A percentile compares a stretch with the other conserved stretches of the same genome.
phyloP scores from a whole-genome alignment of 2,113 vertebrate genomes.

The Haliaeetus leucogaster region DNA sequence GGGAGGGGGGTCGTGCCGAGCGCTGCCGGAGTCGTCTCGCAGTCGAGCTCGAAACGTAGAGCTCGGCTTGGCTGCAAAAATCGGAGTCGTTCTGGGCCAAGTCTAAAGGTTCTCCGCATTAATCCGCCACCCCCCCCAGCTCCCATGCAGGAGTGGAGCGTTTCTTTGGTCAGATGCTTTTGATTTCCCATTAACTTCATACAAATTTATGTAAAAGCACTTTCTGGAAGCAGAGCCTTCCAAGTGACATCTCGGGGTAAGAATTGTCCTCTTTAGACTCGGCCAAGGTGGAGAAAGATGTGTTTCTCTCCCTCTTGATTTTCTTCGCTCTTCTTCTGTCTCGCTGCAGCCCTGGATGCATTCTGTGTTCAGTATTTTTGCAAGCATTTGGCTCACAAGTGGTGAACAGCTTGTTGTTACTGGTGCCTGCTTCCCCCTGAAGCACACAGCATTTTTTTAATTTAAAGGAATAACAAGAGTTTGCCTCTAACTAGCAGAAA shows the following conservation, averaged over 20 bases:
- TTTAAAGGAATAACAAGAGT: slow-evolving; percentile 31
- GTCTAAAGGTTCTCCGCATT: neutral
- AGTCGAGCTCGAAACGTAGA: neutral
- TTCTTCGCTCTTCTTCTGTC: neutral
- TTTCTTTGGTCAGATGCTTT: neutral
- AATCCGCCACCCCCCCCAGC: neutral
- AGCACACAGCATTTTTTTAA: neutral
- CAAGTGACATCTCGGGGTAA: neutral
- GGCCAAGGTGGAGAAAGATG: neutral
- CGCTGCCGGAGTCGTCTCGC: neutral
- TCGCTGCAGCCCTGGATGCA: neutral
- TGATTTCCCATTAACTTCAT: neutral
- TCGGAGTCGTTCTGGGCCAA: neutral
- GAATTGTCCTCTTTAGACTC: neutral
- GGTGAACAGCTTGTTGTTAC: slow-evolving; percentile 34
- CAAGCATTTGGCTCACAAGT: slow-evolving; percentile 9
- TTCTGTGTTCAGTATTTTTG: neutral
- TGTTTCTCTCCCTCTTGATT: neutral
- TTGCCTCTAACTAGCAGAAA: neutral
- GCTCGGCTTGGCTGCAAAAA: neutral
- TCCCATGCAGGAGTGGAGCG: neutral
- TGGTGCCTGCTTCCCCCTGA: slow-evolving; percentile 1
- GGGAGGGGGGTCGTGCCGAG: neutral
- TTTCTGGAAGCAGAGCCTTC: neutral
- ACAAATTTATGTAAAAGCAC: neutral